These are phyloP conservation scores for Dicrurus megarhynchus DNA, from an alignment of 2,113 vertebrate species.

Conservation along the genomic window DNA sequence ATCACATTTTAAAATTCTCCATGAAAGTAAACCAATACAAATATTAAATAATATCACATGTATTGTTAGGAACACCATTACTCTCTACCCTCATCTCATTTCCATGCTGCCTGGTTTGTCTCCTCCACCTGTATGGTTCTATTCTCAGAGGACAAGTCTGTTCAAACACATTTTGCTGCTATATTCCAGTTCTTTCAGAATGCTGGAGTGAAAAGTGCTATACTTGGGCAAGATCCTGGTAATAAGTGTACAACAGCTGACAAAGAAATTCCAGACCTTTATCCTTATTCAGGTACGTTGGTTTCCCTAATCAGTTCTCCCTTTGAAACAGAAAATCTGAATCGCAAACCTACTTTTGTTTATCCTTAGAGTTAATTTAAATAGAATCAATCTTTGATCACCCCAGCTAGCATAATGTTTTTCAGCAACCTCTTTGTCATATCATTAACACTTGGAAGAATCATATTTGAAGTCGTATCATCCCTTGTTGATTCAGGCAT, in stretches of 20 bases:
- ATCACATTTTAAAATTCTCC: neutral
- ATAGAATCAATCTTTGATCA: neutral
- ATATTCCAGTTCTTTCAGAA: neutral
- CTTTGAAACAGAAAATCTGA: slow-evolving; percentile 34
- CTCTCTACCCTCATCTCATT: neutral
- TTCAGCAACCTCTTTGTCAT: neutral
- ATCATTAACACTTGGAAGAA: neutral
- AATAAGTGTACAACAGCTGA: neutral
- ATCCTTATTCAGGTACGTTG: neutral
- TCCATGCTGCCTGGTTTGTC: neutral
- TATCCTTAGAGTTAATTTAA: slow-evolving; percentile 23
- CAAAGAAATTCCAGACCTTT: neutral
- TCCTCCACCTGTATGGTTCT: neutral
- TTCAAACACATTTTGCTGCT: neutral
- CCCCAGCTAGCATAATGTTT: neutral
- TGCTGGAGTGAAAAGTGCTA: neutral
- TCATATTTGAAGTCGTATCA: neutral
- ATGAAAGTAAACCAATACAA: neutral
- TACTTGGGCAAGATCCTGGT: neutral
- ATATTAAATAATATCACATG: neutral
- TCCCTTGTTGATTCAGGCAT: neutral
- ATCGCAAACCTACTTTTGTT: neutral
- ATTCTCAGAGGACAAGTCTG: neutral
- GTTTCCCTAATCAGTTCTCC: neutral
- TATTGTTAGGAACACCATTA: neutral